Conservation (phyloP, 2,113 vertebrate species). For the Kobus ellipsiprymnus region DNA sequence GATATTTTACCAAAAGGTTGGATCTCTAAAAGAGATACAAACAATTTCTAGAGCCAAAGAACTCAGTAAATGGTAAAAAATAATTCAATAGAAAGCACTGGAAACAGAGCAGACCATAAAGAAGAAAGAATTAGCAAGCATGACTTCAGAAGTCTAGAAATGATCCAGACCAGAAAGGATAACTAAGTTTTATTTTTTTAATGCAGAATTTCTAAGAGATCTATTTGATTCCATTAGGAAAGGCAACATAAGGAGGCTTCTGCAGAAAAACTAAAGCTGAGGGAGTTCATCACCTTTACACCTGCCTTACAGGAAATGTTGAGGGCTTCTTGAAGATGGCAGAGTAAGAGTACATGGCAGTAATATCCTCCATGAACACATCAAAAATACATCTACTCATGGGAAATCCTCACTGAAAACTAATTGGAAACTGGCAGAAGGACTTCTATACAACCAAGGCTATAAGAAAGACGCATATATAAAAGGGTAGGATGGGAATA, state of each 20-base stretch:
- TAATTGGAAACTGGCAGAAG: not conserved
- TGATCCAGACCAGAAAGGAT: not conserved
- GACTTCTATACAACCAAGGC: not conserved
- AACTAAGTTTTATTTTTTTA: not conserved
- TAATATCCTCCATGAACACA: not conserved
- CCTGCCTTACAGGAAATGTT: not conserved
- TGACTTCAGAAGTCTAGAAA: not conserved
- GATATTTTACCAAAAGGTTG: not conserved
- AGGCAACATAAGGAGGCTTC: not conserved
- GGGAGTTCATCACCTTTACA: not conserved
- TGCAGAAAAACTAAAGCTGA: not conserved
- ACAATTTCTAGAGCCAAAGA: not conserved
- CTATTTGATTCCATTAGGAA: not conserved
- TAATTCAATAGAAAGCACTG: not conserved
- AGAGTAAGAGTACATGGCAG: not conserved
- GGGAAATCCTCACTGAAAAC: not conserved
- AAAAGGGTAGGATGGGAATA: not conserved
- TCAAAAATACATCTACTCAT: not conserved
- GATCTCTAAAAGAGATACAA: not conserved
- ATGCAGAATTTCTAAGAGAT: not conserved
- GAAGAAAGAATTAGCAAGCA: not conserved
- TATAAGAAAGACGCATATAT: not conserved
- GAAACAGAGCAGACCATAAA: not conserved
- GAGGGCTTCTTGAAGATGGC: not conserved
- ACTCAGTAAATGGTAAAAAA: not conserved